Base-by-base conservation (phyloP, 2,888 invertebrate genomes). In the Lydus trimaculatus region DNA sequence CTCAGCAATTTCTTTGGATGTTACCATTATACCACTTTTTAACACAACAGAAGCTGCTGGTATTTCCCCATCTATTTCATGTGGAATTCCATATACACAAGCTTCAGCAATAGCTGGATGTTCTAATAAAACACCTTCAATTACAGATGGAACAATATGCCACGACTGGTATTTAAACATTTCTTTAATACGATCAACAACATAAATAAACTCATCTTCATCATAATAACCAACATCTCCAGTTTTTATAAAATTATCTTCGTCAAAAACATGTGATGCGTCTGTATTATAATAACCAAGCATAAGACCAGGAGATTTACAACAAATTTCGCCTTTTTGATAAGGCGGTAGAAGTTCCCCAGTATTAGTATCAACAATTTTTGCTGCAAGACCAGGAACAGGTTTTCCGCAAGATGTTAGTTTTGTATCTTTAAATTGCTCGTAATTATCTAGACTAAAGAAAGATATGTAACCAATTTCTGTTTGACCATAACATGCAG, bases 181-280 rank as follows among this genome's bases (percentile, higher is more conserved):
- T 70, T 86, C 81, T 71, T 88, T 88, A 7, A 86, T 81, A 23
- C 88, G 81, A 28, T 87, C 88, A 0, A 86, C 82, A 52, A 86
- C 84, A 76, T 80, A 88, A 65, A 84, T 85, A 72, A 86, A 84
- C 72, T 82, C 82, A 13, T 85, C 79, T 23, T 85, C 83, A 70
- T 88, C 87, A 70, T 86, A 85, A 70, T 86, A 87, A 25, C 86
- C 83, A 25, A 88, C 78, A 69, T 88, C 88, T 0, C 88, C 88
- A 2, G 87, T 85, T 74, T 84, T 86, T 33, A 87, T 79, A 85
- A 86, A 88, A 2, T 86, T 82, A 31, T 85, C 86, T 48, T 82
- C 80, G 1, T 85, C 81, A 63, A 86, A 85, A 0, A 82, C 75
- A 20, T 84, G 84, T 20, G 79, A 80, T 0, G 87, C 86, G 0